Base-by-base conservation (phyloP, 2,888 invertebrate species). In the Pteria penguin region DNA sequence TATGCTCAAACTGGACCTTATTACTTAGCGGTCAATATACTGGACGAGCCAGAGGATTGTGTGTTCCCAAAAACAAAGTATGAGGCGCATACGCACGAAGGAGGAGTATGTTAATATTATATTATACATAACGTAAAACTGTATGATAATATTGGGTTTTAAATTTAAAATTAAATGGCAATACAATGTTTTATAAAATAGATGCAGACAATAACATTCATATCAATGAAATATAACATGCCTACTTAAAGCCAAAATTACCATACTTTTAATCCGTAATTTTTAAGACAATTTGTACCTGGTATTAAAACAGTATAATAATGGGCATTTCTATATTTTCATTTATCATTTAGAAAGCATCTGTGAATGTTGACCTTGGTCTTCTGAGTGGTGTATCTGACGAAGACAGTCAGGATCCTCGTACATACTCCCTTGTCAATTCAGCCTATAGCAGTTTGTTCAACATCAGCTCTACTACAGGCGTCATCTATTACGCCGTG, bases 1-100 rank as follows among this genome's bases (percentile, higher is more conserved):
- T 58, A 55, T 26, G 65, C 72, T 2, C 29, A 32, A 32, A 72
- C 72, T 8, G 76, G 76, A 8, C 76, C 76, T 1, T 76, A 72
- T 31, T 72, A 72, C 26, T 55, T 76, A n/a, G 33, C 27, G 3
- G 36, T 76, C 2, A 29, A 31, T 31, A 31, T 76, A 14, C 57
- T 57, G 4, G 62, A 76, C 29, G 63, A 68, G 14, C 72, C 72
- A 31, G 76, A 76, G 31, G 62, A 55, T 5, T 76, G 76, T 57
- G 57, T 5, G 4, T 76, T 76, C 29, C 62, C 72, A 24, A 63
- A 76, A n/a, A 61, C 18, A 4, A 8, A 61, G 3, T 76, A 76
- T 52, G 58, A 63, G 61, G 45, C 57, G 2, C 29, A 62, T 14
- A 69, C 65, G 8, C 36, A 33, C 5, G 76, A 76, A 26, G 76